phyloP scores from a whole-genome alignment of 2,113 vertebrate genomes.

The Hemicordylus capensis region DNA sequence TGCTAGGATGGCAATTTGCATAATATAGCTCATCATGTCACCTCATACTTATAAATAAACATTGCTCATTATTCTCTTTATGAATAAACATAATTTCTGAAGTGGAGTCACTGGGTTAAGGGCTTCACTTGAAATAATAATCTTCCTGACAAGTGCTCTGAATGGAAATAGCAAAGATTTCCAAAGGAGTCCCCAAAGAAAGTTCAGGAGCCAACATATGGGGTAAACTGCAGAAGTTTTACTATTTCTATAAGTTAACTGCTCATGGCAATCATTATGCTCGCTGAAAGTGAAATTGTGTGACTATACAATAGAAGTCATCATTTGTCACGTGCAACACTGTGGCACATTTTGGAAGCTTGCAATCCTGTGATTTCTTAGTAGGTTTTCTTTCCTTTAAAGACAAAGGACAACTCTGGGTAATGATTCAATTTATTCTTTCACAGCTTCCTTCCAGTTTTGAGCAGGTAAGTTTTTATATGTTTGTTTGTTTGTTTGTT shows the following conservation, averaged over 20 bases:
- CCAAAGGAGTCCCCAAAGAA: conserved; percentile 7
- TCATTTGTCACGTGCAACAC: neutral
- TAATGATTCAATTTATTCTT: too few relatives aligned
- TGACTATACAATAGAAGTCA: neutral
- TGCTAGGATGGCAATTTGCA: conserved; percentile 7
- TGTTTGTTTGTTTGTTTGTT: too few relatives aligned
- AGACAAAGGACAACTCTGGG: too few relatives aligned
- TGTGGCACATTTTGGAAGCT: neutral
- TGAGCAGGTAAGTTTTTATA: too few relatives aligned
- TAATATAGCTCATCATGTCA: conserved; percentile 27
- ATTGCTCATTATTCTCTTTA: conserved; percentile 26
- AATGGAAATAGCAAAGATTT: conserved; percentile 1
- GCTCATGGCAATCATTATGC: neutral
- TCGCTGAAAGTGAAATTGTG: neutral
- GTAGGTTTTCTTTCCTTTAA: neutral
- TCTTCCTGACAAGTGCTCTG: conserved; percentile 8
- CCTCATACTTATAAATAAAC: conserved; percentile 35
- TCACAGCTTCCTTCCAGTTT: too few relatives aligned
- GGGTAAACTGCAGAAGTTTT: neutral
- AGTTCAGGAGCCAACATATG: neutral
- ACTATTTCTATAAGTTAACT: neutral
- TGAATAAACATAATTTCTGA: conserved; percentile 26
- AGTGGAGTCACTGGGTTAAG: conserved; percentile 10
- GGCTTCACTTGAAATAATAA: conserved; percentile 24
- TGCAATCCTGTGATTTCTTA: neutral